Conservation (phyloP, 2,113 vertebrate species). For the Sciurus niger region DNA sequence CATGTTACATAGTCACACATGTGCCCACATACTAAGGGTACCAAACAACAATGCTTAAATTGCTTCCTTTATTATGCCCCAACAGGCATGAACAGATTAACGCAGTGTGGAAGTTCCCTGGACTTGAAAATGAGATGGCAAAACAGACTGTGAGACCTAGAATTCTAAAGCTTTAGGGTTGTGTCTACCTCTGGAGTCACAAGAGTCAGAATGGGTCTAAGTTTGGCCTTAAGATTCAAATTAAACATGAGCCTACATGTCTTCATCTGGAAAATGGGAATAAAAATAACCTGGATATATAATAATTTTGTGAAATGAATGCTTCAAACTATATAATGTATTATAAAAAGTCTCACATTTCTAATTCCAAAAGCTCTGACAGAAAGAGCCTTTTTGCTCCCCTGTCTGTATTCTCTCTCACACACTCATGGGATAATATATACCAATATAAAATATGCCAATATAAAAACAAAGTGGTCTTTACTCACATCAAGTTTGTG, state of each 20-base stretch:
- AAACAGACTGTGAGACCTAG: neutral
- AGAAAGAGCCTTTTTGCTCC: neutral
- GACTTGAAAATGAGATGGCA: neutral
- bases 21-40: neutral
- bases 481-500: neutral
- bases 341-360: conserved; percentile 1
- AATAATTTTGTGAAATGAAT: neutral
- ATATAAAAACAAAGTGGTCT: neutral
- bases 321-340: neutral
- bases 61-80: neutral
- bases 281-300: neutral
- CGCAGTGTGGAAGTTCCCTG: neutral
- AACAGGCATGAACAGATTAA: neutral
- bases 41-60: neutral
- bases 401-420: neutral
- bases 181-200: neutral
- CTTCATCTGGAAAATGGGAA: neutral
- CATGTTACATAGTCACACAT: neutral
- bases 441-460: neutral
- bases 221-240: conserved; percentile 5
- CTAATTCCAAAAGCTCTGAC: conserved; percentile 1
- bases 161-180: neutral
- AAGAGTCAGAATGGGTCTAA: neutral
- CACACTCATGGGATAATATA: neutral
- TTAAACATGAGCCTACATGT: neutral